Conservation (phyloP, 2,797 vertebrate genomes). For the Chlorospingus flavigularis region DNA sequence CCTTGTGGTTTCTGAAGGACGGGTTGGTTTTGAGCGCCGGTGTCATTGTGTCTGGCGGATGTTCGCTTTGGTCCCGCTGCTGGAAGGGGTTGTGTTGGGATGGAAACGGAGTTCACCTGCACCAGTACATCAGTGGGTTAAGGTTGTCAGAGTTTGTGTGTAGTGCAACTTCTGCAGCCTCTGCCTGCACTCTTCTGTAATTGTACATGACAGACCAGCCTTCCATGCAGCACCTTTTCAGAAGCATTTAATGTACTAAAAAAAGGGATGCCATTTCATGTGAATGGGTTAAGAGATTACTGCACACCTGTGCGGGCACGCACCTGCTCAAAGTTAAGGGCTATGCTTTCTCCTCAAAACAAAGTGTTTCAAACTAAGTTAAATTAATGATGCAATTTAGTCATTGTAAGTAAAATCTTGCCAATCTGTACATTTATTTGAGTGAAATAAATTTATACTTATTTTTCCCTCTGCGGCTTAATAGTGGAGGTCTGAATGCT, state of each 20-base stretch:
- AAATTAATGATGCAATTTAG: constrained; percentile 33
- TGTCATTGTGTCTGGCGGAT: background rate
- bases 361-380: background rate
- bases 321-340: background rate
- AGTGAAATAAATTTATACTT: constrained; percentile 15
- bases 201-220: background rate
- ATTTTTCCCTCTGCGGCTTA: constrained; percentile 28
- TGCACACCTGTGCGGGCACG: background rate
- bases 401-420: constrained; percentile 1
- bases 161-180: background rate
- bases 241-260: background rate
- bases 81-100: background rate
- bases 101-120: background rate
- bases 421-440: constrained; percentile 20
- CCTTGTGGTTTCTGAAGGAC: background rate
- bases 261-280: background rate
- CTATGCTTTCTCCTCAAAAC: background rate
- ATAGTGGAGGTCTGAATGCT: background rate
- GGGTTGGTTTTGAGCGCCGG: background rate
- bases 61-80: accelerated
- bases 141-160: background rate
- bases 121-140: accelerated
- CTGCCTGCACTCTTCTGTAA: background rate
- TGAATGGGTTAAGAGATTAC: background rate
- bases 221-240: background rate